Evolutionary conservation across 2,113 vertebrate genomes (phyloP).

Genomic region (Lagopus leucura): DNA sequence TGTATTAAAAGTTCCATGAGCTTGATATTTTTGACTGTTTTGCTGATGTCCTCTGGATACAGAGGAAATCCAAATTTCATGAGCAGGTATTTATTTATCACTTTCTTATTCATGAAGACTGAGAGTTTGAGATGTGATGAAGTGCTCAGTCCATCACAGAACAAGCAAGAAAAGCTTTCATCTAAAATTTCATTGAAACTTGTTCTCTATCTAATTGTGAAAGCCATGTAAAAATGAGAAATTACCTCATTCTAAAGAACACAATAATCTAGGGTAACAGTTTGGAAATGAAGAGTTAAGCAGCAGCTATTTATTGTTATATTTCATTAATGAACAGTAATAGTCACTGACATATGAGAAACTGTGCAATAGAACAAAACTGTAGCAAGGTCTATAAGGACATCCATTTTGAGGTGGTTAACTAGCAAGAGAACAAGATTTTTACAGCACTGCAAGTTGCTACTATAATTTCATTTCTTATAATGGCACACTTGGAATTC

Average conservation of each 20-base stretch:
- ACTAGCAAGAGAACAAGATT: neutral
- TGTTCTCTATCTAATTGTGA: neutral
- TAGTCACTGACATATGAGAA: neutral
- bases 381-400: neutral
- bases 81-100: neutral
- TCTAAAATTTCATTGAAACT: neutral
- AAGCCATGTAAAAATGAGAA: neutral
- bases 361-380: neutral
- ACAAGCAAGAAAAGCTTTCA: neutral
- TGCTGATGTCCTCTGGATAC: neutral
- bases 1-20: slow-evolving; percentile 59
- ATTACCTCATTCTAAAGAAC: neutral
- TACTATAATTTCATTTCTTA: neutral
- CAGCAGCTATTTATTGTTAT: neutral
- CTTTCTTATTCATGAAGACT: slow-evolving; percentile 12
- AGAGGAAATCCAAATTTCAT: slow-evolving; percentile 7
- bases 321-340: neutral
- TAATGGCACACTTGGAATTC: neutral
- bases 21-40: slow-evolving; percentile 15
- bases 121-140: neutral
- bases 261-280: neutral
- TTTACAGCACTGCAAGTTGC: neutral
- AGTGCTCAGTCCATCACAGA: neutral
- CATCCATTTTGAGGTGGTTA: neutral
- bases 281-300: neutral